Evolutionary conservation across 2,113 vertebrate species (phyloP).

Genomic region (Excalfactoria chinensis): DNA sequence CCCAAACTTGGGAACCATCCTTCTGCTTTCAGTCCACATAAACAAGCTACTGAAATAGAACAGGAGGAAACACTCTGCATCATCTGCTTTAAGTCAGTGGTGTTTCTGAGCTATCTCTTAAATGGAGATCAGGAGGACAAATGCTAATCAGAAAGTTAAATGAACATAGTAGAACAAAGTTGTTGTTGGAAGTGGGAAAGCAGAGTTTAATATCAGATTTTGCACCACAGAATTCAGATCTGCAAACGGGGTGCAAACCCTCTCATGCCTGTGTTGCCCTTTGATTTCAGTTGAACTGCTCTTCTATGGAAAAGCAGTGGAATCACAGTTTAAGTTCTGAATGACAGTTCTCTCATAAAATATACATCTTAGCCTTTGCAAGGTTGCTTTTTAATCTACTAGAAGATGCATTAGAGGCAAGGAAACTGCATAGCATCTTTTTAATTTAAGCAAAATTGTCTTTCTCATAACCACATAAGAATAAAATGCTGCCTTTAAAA

Average conservation of each 20-base stretch:
- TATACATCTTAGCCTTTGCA: neutral
- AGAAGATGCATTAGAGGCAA: neutral
- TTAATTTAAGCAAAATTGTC: neutral
- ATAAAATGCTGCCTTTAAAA: neutral
- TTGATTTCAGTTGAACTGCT: neutral
- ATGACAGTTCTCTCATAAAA: neutral
- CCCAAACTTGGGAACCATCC: neutral
- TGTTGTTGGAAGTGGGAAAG: neutral
- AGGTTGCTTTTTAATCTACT: neutral
- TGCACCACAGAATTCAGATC: neutral
- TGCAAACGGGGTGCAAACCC: neutral
- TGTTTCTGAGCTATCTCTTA: neutral
- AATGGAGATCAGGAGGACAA: neutral
- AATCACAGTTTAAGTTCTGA: neutral
- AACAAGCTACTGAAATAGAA: neutral
- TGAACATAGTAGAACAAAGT: neutral
- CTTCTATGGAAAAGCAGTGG: neutral
- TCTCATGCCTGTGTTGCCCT: neutral
- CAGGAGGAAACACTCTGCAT: neutral
- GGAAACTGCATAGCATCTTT: neutral
- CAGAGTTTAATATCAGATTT: neutral
- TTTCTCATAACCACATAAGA: neutral
- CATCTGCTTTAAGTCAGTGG: neutral
- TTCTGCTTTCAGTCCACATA: neutral
- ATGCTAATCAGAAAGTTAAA: neutral